Evolutionary conservation across 30 jellyfish, hydroid and myxozoan genomes (phyloP), one percentile per base, ranked within the genome.

Genomic region (Aurelia aurita complex sp. Pacific): DNA sequence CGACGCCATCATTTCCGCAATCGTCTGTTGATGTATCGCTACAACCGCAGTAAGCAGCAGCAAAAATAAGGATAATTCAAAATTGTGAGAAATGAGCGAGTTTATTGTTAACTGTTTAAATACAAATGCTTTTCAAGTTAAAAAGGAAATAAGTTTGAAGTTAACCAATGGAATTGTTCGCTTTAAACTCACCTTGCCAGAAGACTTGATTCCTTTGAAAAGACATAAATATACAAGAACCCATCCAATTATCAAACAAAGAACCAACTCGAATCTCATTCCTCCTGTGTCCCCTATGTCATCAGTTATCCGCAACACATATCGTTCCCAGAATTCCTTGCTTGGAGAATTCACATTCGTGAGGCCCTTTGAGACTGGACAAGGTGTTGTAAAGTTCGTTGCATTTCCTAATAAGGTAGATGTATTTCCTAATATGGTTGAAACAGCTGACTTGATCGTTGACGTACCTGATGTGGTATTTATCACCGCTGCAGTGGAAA

Each of bases 181-280:
- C 57, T 46, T 3, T 15, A 2, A 64, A 68, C 85, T 10, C 74
- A 88, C 98, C 94, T 94, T 94, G 64, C 98, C 98, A 5, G 98
- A 87, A 11, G 98, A 82, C 51, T 94, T 89, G 79, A 94, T 94
- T 15, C 98, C 98, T 79, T 94, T 94, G 90, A 94, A 88, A 2
- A 94, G 89, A 46, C 98, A 94, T 40, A 88, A 73, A 79, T 81
- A 94, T 15, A 94, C 98, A 23, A 94, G 88, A 18, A 81, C 85
- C 98, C 98, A 94, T 4, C 96, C 98, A 52, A 94, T 72, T 2
- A 94, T 66, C 68, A 94, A 46, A 18, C 96, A 82, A 7, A 94
- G 38, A 15, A 94, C 85, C 85, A 94, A 66, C 74, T 94, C 97
- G 52, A 53, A 55, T 55, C 96, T 79, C 81, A 94, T 77, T 16